Base-by-base conservation (phyloP, 2,113 vertebrate genomes). In the Peromyscus californicus region DNA sequence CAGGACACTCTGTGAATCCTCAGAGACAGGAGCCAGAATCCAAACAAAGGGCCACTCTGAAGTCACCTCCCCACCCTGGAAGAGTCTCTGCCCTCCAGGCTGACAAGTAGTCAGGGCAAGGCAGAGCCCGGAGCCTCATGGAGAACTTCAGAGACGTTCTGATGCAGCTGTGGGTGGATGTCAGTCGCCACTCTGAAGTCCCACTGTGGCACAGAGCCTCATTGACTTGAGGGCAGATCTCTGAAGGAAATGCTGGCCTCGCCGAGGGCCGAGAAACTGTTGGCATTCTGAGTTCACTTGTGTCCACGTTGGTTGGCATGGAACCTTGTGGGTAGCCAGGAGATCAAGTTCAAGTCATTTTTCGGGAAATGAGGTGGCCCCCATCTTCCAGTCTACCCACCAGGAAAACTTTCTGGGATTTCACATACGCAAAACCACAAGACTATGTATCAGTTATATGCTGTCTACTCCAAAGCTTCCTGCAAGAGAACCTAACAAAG, bases 41-140 rank as follows among this genome's bases (percentile, higher is more conserved):
- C 45, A 5, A 16, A 45, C 21, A 36, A 22, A 74, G 65, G 45
- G 42, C 0, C 90, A 0, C 15, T 59, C 72, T 26, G 26, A 19
- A 12, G 19, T 15, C 92, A 36, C 31, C 8, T 51, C 7, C 5
- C 26, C 45, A 7, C 36, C 1, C 0, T 1, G 7, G 45, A 80
- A 87, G 10, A 5, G 17, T 11, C 22, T 59, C 45, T 39, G 5
- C n/a, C 10, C 24, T 57, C 78, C 54, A 26, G 31, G 12, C 17
- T 1, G 4, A 12, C 31, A 57, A 70, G n/a, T 0, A 19, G 79
- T 16, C 8, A 84, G 10, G n/a, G 65, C 36, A 31, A 84, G 57
- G 33, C 57, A 21, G 63, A 94, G 36, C 54, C 39, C 75, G 31
- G 84, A 79, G 16, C 26, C 17, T 24, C 1, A 12, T 24, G 24